Conservation (phyloP, 2,113 vertebrate genomes). For the Trochalopteron elliotii region DNA sequence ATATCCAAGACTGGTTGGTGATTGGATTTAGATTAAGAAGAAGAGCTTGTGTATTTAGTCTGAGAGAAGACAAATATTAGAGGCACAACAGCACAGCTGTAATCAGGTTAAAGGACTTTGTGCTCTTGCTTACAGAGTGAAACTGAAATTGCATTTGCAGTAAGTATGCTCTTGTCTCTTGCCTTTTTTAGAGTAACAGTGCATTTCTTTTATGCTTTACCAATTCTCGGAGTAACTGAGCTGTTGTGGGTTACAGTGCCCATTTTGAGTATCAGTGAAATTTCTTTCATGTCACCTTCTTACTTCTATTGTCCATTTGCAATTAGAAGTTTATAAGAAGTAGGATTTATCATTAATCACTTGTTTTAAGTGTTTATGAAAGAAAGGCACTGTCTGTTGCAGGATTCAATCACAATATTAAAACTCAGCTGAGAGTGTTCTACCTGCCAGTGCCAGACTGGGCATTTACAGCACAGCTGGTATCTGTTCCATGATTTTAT, state of each 20-base stretch:
- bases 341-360: not conserved
- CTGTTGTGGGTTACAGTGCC: rapidly evolving
- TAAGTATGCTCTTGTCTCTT: slow-evolving; percentile 20
- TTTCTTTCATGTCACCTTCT: not conserved
- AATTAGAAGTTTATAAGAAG: not conserved
- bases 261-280: not conserved
- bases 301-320: not conserved
- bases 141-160: slow-evolving; percentile 6
- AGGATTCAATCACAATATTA: not conserved
- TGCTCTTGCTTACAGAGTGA: not conserved
- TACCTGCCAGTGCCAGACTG: not conserved
- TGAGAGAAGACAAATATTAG: not conserved
- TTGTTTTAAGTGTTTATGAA: not conserved
- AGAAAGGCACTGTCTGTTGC: not conserved
- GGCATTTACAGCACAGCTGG: not conserved
- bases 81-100: not conserved
- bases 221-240: not conserved
- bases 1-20: not conserved
- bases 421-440: not conserved
- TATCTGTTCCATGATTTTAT: not conserved
- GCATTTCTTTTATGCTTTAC: not conserved
- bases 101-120: slow-evolving; percentile 3
- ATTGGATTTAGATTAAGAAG: slow-evolving; percentile 47
- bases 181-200: not conserved
- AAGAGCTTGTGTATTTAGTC: not conserved